Evolutionary conservation across 1,140 invertebrate genomes (phyloP).

Genomic region (Phocides pigmalion): DNA sequence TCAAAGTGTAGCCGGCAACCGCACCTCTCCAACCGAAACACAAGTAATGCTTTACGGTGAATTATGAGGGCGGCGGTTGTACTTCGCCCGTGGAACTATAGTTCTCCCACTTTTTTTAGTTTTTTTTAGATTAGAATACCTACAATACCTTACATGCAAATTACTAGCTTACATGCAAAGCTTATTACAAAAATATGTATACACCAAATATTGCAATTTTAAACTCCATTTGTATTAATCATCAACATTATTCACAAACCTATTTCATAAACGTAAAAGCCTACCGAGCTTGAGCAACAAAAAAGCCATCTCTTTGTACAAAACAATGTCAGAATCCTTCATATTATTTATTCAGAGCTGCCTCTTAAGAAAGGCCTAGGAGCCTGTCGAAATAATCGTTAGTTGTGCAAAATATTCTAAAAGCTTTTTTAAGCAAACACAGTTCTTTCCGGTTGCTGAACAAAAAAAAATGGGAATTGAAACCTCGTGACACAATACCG

Average conservation of each 20-base stretch:
- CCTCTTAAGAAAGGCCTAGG: constrained; percentile 27
- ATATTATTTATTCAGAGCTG: constrained; percentile 32
- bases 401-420: constrained; percentile 37
- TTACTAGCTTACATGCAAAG: too few relatives aligned
- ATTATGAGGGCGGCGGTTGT: too few relatives aligned
- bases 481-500: constrained; percentile 78
- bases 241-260: neutral
- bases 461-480: constrained; percentile 72
- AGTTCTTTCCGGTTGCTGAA: constrained; percentile 52
- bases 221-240: too few relatives aligned
- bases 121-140: too few relatives aligned
- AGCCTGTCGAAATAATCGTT: constrained; percentile 29
- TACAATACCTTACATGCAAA: too few relatives aligned
- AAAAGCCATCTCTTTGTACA: constrained; percentile 18
- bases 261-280: constrained; percentile 7
- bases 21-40: too few relatives aligned
- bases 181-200: too few relatives aligned
- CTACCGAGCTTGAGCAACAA: constrained; percentile 10
- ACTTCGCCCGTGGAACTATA: too few relatives aligned
- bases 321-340: constrained; percentile 26
- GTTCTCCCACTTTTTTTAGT: too few relatives aligned
- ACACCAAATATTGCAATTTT: too few relatives aligned
- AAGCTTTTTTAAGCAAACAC: constrained; percentile 51
- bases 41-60: too few relatives aligned
- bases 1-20: too few relatives aligned